phyloP scores from a whole-genome alignment of 2,888 invertebrate genomes.

The Machimus atricapillus region DNA sequence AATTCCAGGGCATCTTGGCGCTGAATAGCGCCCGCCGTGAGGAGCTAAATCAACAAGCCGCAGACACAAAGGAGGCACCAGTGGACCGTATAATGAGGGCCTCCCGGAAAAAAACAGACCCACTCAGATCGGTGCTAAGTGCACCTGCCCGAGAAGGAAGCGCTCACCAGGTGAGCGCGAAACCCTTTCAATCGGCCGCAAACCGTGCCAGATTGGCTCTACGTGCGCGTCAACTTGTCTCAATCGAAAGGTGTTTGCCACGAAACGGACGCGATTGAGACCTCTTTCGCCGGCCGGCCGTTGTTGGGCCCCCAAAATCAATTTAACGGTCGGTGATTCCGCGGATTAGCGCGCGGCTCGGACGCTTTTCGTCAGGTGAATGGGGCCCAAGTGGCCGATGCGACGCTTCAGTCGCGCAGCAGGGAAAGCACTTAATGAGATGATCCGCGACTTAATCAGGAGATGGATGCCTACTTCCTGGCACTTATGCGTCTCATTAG shows the following conservation, averaged over 20 bases:
- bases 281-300: neutral
- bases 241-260: constrained; percentile 41
- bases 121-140: constrained; percentile 43
- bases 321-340: constrained; percentile 40
- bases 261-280: constrained; percentile 19
- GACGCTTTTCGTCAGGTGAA: neutral
- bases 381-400: neutral
- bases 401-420: neutral
- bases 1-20: constrained; percentile 6
- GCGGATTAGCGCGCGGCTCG: neutral
- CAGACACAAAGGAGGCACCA: neutral
- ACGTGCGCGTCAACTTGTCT: constrained; percentile 39
- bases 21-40: neutral
- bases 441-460: neutral
- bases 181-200: constrained; percentile 15
- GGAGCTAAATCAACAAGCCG: neutral
- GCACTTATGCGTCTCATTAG: constrained; percentile 5
- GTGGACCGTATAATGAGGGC: constrained; percentile 8
- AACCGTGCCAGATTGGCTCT: constrained; percentile 26
- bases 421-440: constrained; percentile 11
- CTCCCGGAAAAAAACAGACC: constrained; percentile 16
- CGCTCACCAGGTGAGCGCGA: constrained; percentile 25
- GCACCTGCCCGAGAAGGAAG: constrained; percentile 44
- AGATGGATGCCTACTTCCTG: constrained; percentile 32
- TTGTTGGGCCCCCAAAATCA: constrained; percentile 33